Evolutionary conservation across 2,113 vertebrate species (phyloP).

Genomic region (Sitta europaea): DNA sequence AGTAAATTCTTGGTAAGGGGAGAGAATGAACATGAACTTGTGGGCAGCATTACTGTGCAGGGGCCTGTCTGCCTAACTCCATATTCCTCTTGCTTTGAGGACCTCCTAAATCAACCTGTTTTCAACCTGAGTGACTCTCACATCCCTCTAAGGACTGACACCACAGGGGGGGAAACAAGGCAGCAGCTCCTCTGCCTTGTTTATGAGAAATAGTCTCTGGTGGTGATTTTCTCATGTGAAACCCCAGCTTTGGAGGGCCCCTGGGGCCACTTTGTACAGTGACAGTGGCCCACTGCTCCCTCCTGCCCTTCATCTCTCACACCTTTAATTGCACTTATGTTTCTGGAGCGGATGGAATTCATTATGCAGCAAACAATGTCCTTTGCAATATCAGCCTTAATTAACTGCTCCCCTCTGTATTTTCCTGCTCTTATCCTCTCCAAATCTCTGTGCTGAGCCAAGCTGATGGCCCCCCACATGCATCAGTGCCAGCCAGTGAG

Average conservation of each 20-base stretch:
- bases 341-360: constrained; percentile 64
- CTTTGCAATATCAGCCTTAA: constrained; percentile 74
- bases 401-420: constrained; percentile 71
- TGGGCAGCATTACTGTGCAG: not conserved
- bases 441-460: constrained; percentile 48
- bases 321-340: constrained; percentile 68
- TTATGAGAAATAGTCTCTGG: not conserved
- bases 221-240: not conserved
- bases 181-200: not conserved
- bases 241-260: not conserved
- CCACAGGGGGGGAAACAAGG: not conserved
- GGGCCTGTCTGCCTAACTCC: not conserved
- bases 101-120: not conserved
- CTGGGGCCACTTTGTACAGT: not conserved
- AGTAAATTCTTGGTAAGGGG: not conserved
- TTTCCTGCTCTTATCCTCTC: constrained; percentile 62
- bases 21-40: not conserved
- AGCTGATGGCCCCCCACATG: constrained; percentile 42
- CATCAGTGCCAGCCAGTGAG: constrained; percentile 64
- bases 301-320: constrained; percentile 18
- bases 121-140: not conserved
- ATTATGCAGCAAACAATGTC: constrained; percentile 75
- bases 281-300: not conserved
- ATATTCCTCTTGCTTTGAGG: not conserved
- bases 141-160: not conserved